phyloP scores from a whole-genome alignment of 2,113 vertebrate species.

The Boleophthalmus pectinirostris region DNA sequence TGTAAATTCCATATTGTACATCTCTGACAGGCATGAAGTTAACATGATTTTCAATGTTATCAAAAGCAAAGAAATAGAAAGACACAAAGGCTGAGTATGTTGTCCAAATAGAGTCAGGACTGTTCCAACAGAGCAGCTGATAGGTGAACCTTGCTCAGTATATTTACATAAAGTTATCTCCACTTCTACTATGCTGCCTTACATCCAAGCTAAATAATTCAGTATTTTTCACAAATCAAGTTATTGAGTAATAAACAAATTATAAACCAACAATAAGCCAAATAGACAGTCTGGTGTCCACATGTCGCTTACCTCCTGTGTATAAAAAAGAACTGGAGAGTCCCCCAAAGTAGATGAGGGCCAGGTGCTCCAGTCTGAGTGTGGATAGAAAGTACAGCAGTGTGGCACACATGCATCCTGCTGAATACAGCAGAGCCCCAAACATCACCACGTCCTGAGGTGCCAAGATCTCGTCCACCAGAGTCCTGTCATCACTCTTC shows the following conservation, averaged over 20 bases:
- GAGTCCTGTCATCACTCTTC: slow-evolving; percentile 95
- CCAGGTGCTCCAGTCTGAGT: slow-evolving; percentile 90
- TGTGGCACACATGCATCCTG: slow-evolving; percentile 91
- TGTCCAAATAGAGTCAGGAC: background rate
- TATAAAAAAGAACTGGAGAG: slow-evolving; percentile 98
- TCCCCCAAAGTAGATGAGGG: slow-evolving; percentile 95
- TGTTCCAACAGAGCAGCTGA: background rate
- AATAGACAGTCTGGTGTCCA: background rate
- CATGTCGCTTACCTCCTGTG: slow-evolving; percentile 87
- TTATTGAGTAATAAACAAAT: background rate
- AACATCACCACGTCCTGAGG: slow-evolving; percentile 95
- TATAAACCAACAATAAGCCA: background rate
- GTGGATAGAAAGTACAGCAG: slow-evolving; percentile 86
- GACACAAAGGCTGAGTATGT: background rate
- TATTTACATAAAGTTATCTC: background rate
- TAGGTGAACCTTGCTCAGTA: background rate
- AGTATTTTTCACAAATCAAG: background rate
- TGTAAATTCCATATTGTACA: background rate
- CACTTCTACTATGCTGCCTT: background rate
- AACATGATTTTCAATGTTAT: background rate
- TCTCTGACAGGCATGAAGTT: background rate
- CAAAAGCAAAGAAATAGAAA: background rate
- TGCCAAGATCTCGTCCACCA: slow-evolving; percentile 93
- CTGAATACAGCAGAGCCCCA: slow-evolving; percentile 90
- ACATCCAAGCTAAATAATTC: background rate